Conservation (phyloP, 1,140 invertebrate species). For the Hestina assimilis region DNA sequence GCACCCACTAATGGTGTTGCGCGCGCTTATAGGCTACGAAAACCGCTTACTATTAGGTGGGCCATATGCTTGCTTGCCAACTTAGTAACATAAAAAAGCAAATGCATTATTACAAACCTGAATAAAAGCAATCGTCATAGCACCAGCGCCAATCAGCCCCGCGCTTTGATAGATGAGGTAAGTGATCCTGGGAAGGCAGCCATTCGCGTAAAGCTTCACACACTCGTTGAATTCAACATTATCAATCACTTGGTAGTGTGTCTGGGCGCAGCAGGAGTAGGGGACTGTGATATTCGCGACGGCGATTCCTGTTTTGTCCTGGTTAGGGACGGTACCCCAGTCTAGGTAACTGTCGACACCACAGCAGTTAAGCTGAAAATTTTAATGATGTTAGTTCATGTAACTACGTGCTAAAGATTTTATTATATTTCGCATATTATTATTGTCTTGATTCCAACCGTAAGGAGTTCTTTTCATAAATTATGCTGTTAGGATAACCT, state of each 20-base stretch:
- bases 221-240: constrained; percentile 41
- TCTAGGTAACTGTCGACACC: constrained; percentile 82
- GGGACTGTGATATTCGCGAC: constrained; percentile 74
- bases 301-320: constrained; percentile 33
- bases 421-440: too few relatives aligned
- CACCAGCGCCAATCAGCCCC: constrained; percentile 87
- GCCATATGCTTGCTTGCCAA: not conserved
- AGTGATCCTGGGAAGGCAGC: constrained; percentile 83
- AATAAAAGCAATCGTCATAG: constrained; percentile 88
- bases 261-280: constrained; percentile 78
- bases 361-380: constrained; percentile 85
- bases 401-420: not conserved
- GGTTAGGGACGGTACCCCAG: constrained; percentile 78
- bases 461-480: too few relatives aligned
- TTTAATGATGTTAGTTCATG: not conserved
- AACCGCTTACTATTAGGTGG: too few relatives aligned
- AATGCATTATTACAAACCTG: constrained; percentile 75
- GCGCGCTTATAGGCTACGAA: too few relatives aligned
- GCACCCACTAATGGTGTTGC: too few relatives aligned
- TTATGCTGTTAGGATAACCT: too few relatives aligned
- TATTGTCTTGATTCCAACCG: too few relatives aligned
- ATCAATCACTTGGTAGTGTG: constrained; percentile 32
- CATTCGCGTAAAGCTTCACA: constrained; percentile 76
- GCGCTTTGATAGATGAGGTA: constrained; percentile 86
- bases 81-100: not conserved